Conservation (phyloP, 64 coral and sea anemone genomes). For the Pocillopora verrucosa region DNA sequence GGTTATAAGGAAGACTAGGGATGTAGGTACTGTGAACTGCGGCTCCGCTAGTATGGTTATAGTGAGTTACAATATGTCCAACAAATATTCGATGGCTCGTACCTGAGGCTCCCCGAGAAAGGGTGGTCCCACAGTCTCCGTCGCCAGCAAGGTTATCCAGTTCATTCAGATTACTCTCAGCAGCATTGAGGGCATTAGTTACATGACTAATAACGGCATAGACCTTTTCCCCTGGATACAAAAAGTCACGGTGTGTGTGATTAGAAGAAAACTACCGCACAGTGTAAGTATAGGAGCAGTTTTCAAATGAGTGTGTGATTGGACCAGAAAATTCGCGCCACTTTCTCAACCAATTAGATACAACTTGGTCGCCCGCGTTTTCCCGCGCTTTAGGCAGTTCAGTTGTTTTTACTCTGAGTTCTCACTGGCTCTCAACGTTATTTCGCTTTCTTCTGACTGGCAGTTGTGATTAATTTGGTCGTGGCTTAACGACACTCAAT, state of each 20-base stretch:
- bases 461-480: too few species aligned
- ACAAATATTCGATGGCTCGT: not conserved
- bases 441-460: too few species aligned
- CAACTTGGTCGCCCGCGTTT: too few species aligned
- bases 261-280: not conserved
- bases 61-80: too few species aligned
- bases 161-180: slow-evolving; percentile 72
- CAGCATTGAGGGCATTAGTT: slow-evolving; percentile 42
- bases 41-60: too few species aligned
- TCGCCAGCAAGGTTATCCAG: slow-evolving; percentile 88
- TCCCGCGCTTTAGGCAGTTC: too few species aligned
- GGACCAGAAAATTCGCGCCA: too few species aligned
- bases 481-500: not conserved
- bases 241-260: not conserved
- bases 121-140: slow-evolving; percentile 90
- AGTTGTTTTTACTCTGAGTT: not conserved
- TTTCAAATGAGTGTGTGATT: too few species aligned
- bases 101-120: slow-evolving; percentile 84
- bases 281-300: not conserved
- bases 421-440: too few species aligned
- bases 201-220: slow-evolving; percentile 49
- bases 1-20: too few species aligned
- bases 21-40: too few species aligned
- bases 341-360: too few species aligned
- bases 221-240: slow-evolving; percentile 48